Evolutionary conservation across 1,140 invertebrate species (phyloP).

Genomic region (Schlechtendalia chinensis): DNA sequence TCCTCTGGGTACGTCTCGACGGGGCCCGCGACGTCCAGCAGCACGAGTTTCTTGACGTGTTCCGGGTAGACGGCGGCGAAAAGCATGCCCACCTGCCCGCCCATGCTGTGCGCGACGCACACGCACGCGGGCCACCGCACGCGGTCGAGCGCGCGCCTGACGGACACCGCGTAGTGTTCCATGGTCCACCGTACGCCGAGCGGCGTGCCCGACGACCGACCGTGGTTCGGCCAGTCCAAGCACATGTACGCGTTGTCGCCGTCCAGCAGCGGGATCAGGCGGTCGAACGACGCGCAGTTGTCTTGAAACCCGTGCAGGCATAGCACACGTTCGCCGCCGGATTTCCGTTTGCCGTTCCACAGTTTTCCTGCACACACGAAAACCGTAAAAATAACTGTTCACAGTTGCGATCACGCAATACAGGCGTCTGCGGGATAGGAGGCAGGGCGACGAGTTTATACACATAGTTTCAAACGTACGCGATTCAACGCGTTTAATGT

Average conservation of each 20-base stretch:
- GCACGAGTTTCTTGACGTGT: conserved; percentile 69
- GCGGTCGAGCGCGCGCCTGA: conserved; percentile 71
- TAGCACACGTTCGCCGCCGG: conserved; percentile 59
- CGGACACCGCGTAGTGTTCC: conserved; percentile 65
- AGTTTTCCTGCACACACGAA: conserved; percentile 59
- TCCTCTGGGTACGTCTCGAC: conserved; percentile 11
- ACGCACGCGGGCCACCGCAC: conserved; percentile 76
- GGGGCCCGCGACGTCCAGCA: conserved; percentile 61
- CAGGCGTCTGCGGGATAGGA: too few relatives aligned
- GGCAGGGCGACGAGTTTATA: too few relatives aligned
- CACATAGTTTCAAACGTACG: too few relatives aligned
- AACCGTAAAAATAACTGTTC: too few relatives aligned
- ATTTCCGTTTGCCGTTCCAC: conserved; percentile 62
- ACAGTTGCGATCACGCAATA: too few relatives aligned
- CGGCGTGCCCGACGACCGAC: conserved; percentile 74
- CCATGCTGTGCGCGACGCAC: conserved; percentile 76
- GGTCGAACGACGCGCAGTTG: conserved; percentile 85
- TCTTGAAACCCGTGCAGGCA: conserved; percentile 86
- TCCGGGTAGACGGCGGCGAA: conserved; percentile 75
- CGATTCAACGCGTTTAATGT: too few relatives aligned
- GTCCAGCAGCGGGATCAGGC: conserved; percentile 70
- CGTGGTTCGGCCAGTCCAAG: conserved; percentile 79
- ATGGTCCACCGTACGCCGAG: conserved; percentile 71
- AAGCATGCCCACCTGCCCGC: conserved; percentile 73
- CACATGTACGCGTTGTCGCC: conserved; percentile 62